Conservation (phyloP, 35 echinoderm and acorn worm genomes). For the Hemicentrotus pulcherrimus region DNA sequence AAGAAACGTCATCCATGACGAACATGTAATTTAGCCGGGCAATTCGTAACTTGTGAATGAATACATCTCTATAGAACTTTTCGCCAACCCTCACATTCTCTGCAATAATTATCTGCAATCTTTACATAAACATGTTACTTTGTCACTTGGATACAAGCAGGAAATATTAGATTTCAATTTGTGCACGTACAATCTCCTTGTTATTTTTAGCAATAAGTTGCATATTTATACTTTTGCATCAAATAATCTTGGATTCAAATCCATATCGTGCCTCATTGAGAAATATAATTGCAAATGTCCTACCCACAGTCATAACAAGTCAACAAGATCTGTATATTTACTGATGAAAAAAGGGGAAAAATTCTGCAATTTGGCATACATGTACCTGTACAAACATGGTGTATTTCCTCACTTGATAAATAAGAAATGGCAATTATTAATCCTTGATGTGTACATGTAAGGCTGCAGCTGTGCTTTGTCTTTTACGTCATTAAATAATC, state of each 20-base stretch:
- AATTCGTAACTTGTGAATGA: not conserved
- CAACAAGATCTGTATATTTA: no score
- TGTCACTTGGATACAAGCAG: not conserved
- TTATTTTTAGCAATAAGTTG: not conserved
- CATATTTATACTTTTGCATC: not conserved
- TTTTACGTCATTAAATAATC: no score
- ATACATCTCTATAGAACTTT: not conserved
- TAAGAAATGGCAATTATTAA: no score
- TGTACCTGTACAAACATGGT: no score
- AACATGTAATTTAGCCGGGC: not conserved
- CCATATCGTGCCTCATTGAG: not conserved
- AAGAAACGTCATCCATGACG: no score
- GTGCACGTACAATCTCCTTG: not conserved
- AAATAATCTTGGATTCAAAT: not conserved
- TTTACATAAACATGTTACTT: not conserved
- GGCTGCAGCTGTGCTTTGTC: no score
- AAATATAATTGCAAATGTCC: not conserved
- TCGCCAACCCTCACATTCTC: not conserved
- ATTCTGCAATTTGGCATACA: no score
- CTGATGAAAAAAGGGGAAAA: no score
- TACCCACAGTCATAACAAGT: not conserved
- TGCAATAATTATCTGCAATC: not conserved
- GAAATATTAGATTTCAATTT: not conserved
- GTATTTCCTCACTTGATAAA: no score
- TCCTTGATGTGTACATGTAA: no score